phyloP scores from a whole-genome alignment of 1,140 invertebrate species.

The Temnothorax longispinosus region DNA sequence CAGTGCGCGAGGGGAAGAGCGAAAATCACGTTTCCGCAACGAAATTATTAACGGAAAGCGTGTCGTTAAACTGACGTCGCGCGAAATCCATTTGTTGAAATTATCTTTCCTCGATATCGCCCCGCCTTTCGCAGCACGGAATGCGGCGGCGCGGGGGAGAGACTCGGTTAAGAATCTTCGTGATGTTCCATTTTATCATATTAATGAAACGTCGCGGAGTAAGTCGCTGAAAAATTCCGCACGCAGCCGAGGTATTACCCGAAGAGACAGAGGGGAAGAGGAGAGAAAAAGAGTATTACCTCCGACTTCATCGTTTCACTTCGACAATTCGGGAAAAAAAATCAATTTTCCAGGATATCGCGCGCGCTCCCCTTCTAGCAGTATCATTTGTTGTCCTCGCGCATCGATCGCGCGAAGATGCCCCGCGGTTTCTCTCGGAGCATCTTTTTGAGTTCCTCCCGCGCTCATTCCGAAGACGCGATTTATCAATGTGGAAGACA shows the following conservation, averaged over 20 bases:
- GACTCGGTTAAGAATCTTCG: background rate
- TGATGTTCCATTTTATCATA: background rate
- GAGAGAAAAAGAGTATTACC: background rate
- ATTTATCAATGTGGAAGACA: conserved; percentile 53
- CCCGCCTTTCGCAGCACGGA: background rate
- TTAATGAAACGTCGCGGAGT: conserved; percentile 6
- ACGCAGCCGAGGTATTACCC: background rate
- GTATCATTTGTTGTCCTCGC: conserved; percentile 5
- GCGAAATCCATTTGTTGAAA: conserved; percentile 21
- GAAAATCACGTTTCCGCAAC: conserved; percentile 5
- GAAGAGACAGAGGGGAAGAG: background rate
- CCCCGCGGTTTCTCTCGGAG: background rate
- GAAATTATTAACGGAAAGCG: conserved; percentile 17
- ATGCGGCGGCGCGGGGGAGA: background rate
- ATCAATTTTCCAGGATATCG: background rate
- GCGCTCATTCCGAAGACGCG: conserved; percentile 42
- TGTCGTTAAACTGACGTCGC: conserved; percentile 14
- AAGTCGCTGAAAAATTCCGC: conserved; percentile 11
- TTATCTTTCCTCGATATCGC: background rate
- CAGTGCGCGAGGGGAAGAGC: too few species aligned
- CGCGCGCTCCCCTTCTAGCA: too few species aligned
- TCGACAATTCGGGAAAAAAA: background rate
- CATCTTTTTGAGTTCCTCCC: conserved; percentile 30
- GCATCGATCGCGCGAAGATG: background rate
- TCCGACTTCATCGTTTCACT: background rate